Base-by-base conservation (phyloP, 2,888 invertebrate species). In the Microplitis deprimator region DNA sequence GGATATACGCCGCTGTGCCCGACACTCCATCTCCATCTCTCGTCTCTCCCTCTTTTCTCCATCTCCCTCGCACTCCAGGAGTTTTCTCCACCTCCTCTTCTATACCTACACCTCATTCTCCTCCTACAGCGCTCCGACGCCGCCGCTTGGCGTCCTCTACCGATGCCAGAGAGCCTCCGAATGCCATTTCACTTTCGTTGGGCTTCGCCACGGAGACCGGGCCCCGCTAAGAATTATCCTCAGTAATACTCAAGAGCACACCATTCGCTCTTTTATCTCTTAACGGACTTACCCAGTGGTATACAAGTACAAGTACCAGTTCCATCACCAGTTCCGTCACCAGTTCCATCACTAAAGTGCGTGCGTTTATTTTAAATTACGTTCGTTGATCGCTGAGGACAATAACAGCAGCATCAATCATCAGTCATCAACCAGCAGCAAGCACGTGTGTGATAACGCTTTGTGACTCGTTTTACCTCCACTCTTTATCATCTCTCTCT, bases 181-280 rank as follows among this genome's bases (percentile, higher is more conserved):
- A 89, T 89, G 89, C 89, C 89, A 89, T 89, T 89, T 89, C 89
- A 89, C 89, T 89, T 89, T 89, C 89, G 89, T 89, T 89, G 87
- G 88, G 87, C 88, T 88, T 87, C 87, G 88, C 87, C 85, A 86
- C 86, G 86, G 86, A 86, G 87, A 77, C 73, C 80, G 78, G 82
- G 77, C 78, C 78, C 80, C 79, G 79, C 80, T 79, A 79, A 81
- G 77, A 81, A 82, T 82, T 81, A 81, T 80, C 77, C 78, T 78
- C 80, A 8, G 13, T 10, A 50, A 50, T 50, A 10, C 13, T 79
- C 60, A 72, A 76, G 72, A 60, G 67, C n/a, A 76, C 0, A 29
- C 29, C 3, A 29, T 29, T 29, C 76, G 77, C 77, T 80, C 73
- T 78, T 80, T 78, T 77, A 70, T 76, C 78, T 77, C 4, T 77